phyloP scores from a whole-genome alignment of 2,113 vertebrate genomes.

The Pluvianellus socialis region DNA sequence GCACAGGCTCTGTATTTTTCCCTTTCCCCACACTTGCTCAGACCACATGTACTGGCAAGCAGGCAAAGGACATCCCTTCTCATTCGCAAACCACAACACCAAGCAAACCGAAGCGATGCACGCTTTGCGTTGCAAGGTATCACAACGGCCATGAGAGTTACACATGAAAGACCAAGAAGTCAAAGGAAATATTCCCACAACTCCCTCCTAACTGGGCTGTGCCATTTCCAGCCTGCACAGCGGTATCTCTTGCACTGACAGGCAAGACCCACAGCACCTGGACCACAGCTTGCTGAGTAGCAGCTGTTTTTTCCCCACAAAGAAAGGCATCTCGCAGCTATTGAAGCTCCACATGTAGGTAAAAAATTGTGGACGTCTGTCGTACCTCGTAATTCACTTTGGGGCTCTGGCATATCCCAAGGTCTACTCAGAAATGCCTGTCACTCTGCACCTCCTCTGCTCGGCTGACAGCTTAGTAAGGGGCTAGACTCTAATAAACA shows the following conservation, averaged over 20 bases:
- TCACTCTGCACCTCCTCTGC: constrained; percentile 2
- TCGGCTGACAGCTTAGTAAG: background rate
- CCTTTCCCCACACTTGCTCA: background rate
- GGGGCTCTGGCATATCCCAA: background rate
- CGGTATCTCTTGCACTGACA: background rate
- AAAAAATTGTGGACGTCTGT: background rate
- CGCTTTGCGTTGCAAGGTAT: background rate
- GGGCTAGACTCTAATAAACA: background rate
- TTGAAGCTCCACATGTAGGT: background rate
- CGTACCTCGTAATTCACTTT: constrained; percentile 2
- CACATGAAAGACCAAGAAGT: background rate
- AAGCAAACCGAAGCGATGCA: background rate
- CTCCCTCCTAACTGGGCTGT: background rate
- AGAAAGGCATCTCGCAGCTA: background rate
- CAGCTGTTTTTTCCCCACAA: background rate
- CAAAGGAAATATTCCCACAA: background rate
- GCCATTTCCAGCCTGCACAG: background rate
- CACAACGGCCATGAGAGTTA: background rate
- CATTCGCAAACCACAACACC: background rate
- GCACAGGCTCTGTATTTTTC: background rate
- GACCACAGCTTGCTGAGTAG: background rate
- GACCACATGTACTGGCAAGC: background rate
- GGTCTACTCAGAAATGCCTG: constrained; percentile 9
- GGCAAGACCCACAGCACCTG: rapidly evolving
- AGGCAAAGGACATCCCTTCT: background rate